phyloP scores from a whole-genome alignment of 2,888 invertebrate species.

The Timema cristinae region DNA sequence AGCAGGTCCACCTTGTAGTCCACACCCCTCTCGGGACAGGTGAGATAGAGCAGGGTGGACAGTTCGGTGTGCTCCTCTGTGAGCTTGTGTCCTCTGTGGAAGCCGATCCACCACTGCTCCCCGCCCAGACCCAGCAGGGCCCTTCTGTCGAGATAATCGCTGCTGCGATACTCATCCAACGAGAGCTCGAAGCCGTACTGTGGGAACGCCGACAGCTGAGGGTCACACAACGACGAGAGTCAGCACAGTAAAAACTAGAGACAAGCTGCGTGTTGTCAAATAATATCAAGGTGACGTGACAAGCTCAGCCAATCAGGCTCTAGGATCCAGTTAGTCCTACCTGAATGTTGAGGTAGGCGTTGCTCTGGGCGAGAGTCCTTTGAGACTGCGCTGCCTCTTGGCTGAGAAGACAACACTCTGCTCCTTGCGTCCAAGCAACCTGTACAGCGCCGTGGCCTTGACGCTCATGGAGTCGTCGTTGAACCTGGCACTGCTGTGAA shows the following conservation, averaged over 20 bases:
- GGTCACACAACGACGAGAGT: not conserved
- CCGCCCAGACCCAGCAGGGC: slow-evolving; percentile 35
- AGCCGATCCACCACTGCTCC: slow-evolving; percentile 37
- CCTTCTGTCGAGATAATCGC: slow-evolving; percentile 38
- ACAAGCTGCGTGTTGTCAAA: no score
- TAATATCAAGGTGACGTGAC: no score
- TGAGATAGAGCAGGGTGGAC: slow-evolving; percentile 32
- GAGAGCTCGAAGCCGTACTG: slow-evolving; percentile 35
- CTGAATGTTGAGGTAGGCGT: slow-evolving; percentile 29
- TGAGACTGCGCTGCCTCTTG: slow-evolving; percentile 34
- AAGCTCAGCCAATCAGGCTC: no score
- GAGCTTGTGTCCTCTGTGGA: slow-evolving; percentile 35
- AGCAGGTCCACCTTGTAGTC: slow-evolving; percentile 34
- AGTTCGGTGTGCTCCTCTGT: slow-evolving; percentile 33
- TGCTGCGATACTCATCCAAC: slow-evolving; percentile 37
- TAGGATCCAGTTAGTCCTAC: not conserved
- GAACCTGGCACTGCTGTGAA: slow-evolving; percentile 33
- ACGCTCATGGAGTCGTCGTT: slow-evolving; percentile 35
- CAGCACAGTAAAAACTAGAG: no score
- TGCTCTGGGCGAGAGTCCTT: slow-evolving; percentile 33
- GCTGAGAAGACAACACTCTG: slow-evolving; percentile 29
- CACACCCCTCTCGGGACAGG: slow-evolving; percentile 33
- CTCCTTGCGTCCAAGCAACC: slow-evolving; percentile 32
- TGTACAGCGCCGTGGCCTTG: slow-evolving; percentile 37
- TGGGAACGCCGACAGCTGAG: slow-evolving; percentile 29